Conservation (phyloP, 1,140 invertebrate genomes). For the Hypsibius dujardini region DNA sequence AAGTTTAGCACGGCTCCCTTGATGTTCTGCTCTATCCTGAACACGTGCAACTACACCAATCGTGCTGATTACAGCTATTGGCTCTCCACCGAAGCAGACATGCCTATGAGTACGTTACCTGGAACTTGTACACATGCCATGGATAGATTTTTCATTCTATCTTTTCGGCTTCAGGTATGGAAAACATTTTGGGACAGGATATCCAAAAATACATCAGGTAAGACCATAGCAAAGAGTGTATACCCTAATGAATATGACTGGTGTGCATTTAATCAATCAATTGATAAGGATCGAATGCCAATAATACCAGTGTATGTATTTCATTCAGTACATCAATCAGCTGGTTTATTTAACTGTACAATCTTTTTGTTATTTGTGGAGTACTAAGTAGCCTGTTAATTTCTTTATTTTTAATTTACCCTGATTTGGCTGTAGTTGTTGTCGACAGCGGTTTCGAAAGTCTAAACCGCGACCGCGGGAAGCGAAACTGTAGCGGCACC, state of each 20-base stretch:
- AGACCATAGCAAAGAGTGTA: constrained; percentile 22
- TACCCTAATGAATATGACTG: constrained; percentile 15
- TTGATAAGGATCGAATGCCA: too few relatives aligned
- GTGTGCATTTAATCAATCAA: too few relatives aligned
- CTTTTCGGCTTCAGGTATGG: constrained; percentile 40
- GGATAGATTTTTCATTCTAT: constrained; percentile 24
- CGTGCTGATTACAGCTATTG: constrained; percentile 85
- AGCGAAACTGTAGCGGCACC: too few relatives aligned
- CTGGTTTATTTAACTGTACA: too few relatives aligned
- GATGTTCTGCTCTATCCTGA: constrained; percentile 72
- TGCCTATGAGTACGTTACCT: constrained; percentile 48
- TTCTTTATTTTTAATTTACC: too few relatives aligned
- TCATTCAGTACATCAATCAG: too few relatives aligned
- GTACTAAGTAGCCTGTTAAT: too few relatives aligned
- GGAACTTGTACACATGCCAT: constrained; percentile 24
- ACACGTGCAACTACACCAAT: constrained; percentile 71
- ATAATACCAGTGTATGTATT: too few relatives aligned
- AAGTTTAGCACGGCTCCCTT: constrained; percentile 85
- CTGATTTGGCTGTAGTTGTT: too few relatives aligned
- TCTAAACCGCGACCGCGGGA: too few relatives aligned
- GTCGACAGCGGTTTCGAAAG: too few relatives aligned
- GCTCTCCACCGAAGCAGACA: constrained; percentile 70
- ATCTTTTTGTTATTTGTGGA: too few relatives aligned
- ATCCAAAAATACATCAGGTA: constrained; percentile 54
- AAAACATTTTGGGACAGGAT: constrained; percentile 55